Evolutionary conservation across 1,140 invertebrate species (phyloP).

Genomic region (Kradibia gibbosae): DNA sequence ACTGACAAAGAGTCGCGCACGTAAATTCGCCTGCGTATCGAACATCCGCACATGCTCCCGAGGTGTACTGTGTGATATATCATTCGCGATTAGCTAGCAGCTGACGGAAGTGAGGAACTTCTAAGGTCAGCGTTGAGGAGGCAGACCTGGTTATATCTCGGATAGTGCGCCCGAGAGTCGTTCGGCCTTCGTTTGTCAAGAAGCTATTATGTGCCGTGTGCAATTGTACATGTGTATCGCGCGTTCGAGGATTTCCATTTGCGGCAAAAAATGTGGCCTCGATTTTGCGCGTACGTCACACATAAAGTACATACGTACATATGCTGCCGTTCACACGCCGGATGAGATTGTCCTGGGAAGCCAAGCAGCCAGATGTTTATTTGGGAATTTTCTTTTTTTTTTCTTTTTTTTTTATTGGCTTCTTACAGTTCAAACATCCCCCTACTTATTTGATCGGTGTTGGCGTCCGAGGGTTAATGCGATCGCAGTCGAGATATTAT

Average conservation of each 20-base stretch:
- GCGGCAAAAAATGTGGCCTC: slow-evolving; percentile 46
- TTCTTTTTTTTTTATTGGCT: background rate
- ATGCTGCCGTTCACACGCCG: background rate
- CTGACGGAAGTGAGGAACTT: slow-evolving; percentile 58
- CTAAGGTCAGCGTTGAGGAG: slow-evolving; percentile 55
- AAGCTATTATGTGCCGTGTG: slow-evolving; percentile 39
- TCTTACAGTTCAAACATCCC: background rate
- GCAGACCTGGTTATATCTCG: slow-evolving; percentile 54
- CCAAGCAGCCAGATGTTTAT: background rate
- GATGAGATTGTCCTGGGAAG: background rate
- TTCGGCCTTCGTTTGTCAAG: slow-evolving; percentile 50
- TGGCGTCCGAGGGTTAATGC: background rate
- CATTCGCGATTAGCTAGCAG: slow-evolving; percentile 57
- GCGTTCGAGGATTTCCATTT: slow-evolving; percentile 43
- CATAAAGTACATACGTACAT: background rate
- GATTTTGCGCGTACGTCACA: slow-evolving; percentile 3
- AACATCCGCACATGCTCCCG: background rate
- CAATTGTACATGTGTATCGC: slow-evolving; percentile 31
- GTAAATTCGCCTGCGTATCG: background rate
- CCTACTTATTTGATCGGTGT: background rate
- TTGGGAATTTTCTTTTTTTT: background rate
- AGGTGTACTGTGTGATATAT: slow-evolving; percentile 32
- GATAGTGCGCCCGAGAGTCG: slow-evolving; percentile 48
- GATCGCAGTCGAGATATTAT: background rate
- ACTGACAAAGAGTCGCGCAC: slow-evolving; percentile 5